Base-by-base conservation (phyloP, 1,140 invertebrate genomes). In the Octopus sinensis region DNA sequence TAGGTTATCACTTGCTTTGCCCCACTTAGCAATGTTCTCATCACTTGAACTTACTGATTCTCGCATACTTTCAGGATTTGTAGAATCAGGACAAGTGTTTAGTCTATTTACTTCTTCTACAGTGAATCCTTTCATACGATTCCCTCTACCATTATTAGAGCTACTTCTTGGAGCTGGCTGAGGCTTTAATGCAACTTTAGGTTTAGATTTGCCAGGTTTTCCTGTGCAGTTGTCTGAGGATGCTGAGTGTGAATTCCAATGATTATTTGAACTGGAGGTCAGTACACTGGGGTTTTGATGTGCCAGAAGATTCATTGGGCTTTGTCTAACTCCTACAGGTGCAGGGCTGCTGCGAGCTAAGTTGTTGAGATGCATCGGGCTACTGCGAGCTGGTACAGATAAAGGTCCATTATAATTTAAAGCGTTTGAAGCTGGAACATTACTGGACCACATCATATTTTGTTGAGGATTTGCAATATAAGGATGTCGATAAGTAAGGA, bases 91-190 rank as follows among this genome's bases (percentile, higher is more conserved):
- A 62, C 96, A 91, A 0, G 94, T 94, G 90, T 97, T 97, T 76
- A 98, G 92, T 88, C 96, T 92, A 89, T 97, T 95, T 81, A 98
- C 96, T 90, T 97, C 96, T 89, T 97, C 96, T 10, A 96, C 95
- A 0, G 96, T 97, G 6, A 98, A 91, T 0, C 96, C 96, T 83
- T 89, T 88, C 87, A 96, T 85, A 85, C 73, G 75, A 7, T 17
- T 23, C 30, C 17, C 68, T 6, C 17, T 23, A 73, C 68, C 13
- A 43, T 43, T 43, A 43, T 43, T 43, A 43, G 30, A 43, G 30
- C 30, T 43, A 6, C 68, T 23, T 73, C 68, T 73, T 73, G 68
- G 68, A 6, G 68, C 68, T 17, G 68, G 68, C 68, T 73, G 68
- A 6, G 68, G 68, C 68, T 73, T 73, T 6, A 23, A 23, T n/a